Evolutionary conservation across 2,797 vertebrate species (phyloP).

Genomic region (Anguilla obscura): DNA sequence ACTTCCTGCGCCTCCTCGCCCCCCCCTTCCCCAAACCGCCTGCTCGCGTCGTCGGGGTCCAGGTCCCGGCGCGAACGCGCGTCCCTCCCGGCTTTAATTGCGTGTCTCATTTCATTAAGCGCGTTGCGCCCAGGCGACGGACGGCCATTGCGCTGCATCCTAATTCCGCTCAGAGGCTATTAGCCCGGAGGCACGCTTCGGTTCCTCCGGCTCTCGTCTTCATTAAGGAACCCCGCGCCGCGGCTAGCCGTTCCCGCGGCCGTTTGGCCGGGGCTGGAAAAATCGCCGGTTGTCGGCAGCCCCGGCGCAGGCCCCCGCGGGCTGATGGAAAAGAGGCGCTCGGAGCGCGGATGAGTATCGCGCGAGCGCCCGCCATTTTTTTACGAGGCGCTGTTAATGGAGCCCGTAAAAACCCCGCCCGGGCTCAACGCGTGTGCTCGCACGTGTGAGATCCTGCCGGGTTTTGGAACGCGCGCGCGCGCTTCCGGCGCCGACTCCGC

Average conservation of each 20-base stretch:
- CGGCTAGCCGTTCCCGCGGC: not conserved
- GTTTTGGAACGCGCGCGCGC: not conserved
- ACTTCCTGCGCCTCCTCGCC: not conserved
- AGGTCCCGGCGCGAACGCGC: not conserved
- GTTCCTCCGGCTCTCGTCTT: not conserved
- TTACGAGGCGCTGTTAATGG: not conserved
- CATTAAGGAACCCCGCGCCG: not conserved
- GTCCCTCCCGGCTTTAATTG: not conserved
- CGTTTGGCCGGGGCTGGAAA: not conserved
- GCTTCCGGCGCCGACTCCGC: too few relatives aligned
- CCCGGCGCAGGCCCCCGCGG: not conserved
- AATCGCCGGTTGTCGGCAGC: not conserved
- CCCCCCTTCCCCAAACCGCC: not conserved
- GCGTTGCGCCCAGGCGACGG: not conserved
- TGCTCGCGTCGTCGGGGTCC: too few relatives aligned
- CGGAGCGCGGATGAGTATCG: not conserved
- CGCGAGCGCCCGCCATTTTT: not conserved
- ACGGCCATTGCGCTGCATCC: not conserved
- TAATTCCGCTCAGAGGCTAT: not conserved
- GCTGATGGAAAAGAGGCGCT: not conserved
- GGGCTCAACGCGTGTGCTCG: not conserved
- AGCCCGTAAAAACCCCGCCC: not conserved
- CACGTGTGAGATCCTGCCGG: not conserved
- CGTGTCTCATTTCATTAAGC: not conserved
- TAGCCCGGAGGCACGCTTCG: not conserved